Evolutionary conservation across 1,140 invertebrate genomes (phyloP).

Genomic region (Oryctes rhinoceros): DNA sequence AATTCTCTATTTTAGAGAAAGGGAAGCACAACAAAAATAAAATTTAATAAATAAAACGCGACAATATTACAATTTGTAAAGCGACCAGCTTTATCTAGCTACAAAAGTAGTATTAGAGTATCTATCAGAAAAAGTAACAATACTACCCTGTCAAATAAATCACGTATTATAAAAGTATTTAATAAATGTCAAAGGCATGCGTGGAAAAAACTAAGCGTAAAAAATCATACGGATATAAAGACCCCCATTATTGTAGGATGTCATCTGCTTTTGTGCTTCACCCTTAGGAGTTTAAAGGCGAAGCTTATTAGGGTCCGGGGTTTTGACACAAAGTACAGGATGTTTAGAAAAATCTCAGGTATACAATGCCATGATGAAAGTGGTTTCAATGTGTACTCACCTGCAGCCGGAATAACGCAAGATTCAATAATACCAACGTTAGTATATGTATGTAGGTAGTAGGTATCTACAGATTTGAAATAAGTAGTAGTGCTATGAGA

Average conservation of each 20-base stretch:
- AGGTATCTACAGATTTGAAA: too few relatives aligned
- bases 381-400: conserved; percentile 47
- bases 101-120: too few relatives aligned
- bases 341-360: conserved; percentile 53
- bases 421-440: neutral
- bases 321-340: conserved; percentile 53
- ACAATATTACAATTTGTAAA: too few relatives aligned
- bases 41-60: too few relatives aligned
- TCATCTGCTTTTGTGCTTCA: conserved; percentile 50
- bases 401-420: conserved; percentile 36
- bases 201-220: conserved; percentile 37
- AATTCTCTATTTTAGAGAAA: too few relatives aligned
- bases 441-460: neutral
- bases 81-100: too few relatives aligned
- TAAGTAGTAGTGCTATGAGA: too few relatives aligned
- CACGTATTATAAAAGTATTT: neutral
- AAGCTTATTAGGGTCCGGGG: conserved; percentile 53
- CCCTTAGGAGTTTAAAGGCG: conserved; percentile 47
- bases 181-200: conserved; percentile 17
- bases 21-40: too few relatives aligned
- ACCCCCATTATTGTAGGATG: conserved; percentile 48
- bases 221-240: conserved; percentile 51
- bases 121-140: neutral
- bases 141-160: neutral
- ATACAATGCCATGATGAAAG: conserved; percentile 32